These are phyloP conservation scores for Lathamus discolor DNA, from an alignment of 2,113 vertebrate species.

Conservation along the genomic window DNA sequence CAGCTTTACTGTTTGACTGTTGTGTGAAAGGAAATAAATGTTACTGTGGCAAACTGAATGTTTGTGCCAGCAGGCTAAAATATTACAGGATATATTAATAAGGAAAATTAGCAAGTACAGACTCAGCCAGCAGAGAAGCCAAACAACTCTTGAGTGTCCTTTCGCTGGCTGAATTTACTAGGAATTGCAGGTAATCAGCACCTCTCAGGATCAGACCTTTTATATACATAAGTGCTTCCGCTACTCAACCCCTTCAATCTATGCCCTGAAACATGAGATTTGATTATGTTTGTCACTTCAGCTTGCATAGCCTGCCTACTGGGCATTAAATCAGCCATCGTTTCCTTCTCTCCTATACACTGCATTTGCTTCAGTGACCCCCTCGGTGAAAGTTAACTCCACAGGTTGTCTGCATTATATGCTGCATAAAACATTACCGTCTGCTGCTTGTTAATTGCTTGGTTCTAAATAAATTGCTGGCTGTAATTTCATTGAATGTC, in stretches of 20 bases:
- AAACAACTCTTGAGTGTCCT: not conserved
- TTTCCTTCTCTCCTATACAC: conserved; percentile 18
- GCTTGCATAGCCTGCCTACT: not conserved
- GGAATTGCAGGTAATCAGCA: conserved; percentile 26
- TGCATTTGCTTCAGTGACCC: not conserved
- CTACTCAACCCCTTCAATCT: conserved; percentile 35
- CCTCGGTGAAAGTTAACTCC: not conserved
- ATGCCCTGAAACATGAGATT: conserved; percentile 58
- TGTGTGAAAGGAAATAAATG: conserved; percentile 37
- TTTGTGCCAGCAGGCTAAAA: conserved; percentile 51
- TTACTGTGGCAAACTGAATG: conserved; percentile 37
- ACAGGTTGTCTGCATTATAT: not conserved
- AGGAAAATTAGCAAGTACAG: conserved; percentile 20
- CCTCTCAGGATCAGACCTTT: conserved; percentile 23
- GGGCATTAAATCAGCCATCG: conserved; percentile 38
- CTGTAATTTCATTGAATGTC: conserved; percentile 39
- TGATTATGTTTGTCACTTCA: conserved; percentile 56
- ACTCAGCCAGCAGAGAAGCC: not conserved
- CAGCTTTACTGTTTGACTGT: conserved; percentile 36
- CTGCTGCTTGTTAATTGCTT: conserved; percentile 16
- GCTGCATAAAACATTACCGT: conserved; percentile 17
- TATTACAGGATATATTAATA: conserved; percentile 41
- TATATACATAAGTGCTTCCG: not conserved
- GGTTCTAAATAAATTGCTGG: not conserved
- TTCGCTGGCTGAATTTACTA: not conserved